phyloP scores from a whole-genome alignment of 2,797 vertebrate genomes.

The Sebastes vulpes region DNA sequence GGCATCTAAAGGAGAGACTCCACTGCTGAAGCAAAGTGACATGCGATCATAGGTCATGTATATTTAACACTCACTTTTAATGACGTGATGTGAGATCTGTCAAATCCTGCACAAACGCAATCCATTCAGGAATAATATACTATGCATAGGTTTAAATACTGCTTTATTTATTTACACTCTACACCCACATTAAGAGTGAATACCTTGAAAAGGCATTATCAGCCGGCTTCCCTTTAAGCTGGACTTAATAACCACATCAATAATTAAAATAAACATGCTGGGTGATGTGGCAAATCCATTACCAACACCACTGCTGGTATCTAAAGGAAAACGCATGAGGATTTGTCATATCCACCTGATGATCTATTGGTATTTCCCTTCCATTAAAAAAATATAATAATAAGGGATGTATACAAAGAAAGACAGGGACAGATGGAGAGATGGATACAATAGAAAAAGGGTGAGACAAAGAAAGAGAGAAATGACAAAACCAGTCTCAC shows the following conservation, averaged over 20 bases:
- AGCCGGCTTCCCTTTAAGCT: slow-evolving; percentile 10
- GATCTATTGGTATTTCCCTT: not conserved
- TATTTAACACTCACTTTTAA: slow-evolving; percentile 34
- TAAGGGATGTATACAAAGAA: slow-evolving; percentile 75
- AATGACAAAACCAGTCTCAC: not conserved
- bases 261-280: slow-evolving; percentile 26
- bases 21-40: not conserved
- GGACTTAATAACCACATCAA: slow-evolving; percentile 36
- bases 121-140: not conserved
- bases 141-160: not conserved
- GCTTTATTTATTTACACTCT: slow-evolving; percentile 35
- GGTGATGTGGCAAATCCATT: slow-evolving; percentile 77
- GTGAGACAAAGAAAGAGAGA: slow-evolving; percentile 1
- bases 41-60: slow-evolving; percentile 12
- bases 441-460: not conserved
- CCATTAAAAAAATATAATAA: slow-evolving; percentile 2
- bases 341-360: slow-evolving; percentile 83
- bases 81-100: slow-evolving; percentile 16
- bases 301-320: slow-evolving; percentile 80
- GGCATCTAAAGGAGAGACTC: not conserved
- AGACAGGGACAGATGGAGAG: not conserved
- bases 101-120: not conserved
- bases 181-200: slow-evolving; percentile 18
- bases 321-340: slow-evolving; percentile 14
- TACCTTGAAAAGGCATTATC: slow-evolving; percentile 26